Evolutionary conservation across 2,888 invertebrate species (phyloP).

Genomic region (Tenthredo scrophulariae): DNA sequence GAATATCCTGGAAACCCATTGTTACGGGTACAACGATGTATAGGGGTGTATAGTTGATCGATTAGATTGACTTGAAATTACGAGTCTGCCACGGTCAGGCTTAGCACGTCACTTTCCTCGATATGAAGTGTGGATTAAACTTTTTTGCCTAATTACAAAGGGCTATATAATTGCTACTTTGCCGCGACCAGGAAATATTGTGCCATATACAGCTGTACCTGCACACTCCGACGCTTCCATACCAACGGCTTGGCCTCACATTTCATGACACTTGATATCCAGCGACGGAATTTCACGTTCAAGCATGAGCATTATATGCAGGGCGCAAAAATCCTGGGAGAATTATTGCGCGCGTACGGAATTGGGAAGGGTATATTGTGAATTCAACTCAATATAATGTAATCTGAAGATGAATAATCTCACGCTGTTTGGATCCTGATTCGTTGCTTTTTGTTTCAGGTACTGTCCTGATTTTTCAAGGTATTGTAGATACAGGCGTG

Average conservation of each 20-base stretch:
- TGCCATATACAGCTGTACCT: neutral
- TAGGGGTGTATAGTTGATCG: neutral
- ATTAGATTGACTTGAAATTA: neutral
- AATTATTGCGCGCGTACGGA: neutral
- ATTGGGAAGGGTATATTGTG: neutral
- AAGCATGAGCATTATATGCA: neutral
- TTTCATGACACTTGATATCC: neutral
- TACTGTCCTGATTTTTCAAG: slow-evolving; percentile 53
- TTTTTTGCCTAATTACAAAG: neutral
- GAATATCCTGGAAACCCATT: neutral
- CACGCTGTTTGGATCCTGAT: neutral
- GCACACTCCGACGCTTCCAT: too few relatives aligned
- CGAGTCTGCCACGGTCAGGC: neutral
- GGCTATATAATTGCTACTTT: slow-evolving; percentile 1
- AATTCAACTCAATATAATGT: neutral
- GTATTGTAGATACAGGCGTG: slow-evolving; percentile 46
- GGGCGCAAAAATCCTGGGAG: neutral
- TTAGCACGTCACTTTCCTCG: neutral
- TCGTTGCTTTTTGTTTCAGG: slow-evolving; percentile 49
- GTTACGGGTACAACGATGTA: neutral
- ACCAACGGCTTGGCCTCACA: neutral
- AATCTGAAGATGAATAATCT: neutral
- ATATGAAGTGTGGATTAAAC: neutral
- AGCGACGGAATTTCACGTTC: neutral
- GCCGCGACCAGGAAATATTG: neutral